These are phyloP conservation scores for Perca flavescens DNA, from an alignment of 2,113 vertebrate species.

Conservation along the genomic window DNA sequence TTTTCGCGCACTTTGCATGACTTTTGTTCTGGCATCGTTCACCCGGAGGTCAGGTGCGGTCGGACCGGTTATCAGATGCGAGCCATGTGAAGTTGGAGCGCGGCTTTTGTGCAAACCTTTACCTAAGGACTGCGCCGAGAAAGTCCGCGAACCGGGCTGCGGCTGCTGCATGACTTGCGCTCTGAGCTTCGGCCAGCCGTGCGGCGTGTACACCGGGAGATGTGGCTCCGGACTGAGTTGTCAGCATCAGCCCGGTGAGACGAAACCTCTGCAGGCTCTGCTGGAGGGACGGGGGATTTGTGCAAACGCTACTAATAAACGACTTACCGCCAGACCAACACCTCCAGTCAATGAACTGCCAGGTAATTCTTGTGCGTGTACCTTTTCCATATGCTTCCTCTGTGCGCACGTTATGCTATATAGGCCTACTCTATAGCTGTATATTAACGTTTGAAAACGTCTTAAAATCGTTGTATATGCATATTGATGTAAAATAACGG, in stretches of 20 bases:
- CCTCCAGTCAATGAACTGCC: constrained; percentile 71
- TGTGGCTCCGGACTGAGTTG: constrained; percentile 89
- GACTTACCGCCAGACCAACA: constrained; percentile 60
- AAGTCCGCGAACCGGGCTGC: constrained; percentile 92
- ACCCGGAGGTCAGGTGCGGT: constrained; percentile 76
- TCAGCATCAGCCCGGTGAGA: constrained; percentile 85
- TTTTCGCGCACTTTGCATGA: constrained; percentile 82
- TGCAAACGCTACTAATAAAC: constrained; percentile 79
- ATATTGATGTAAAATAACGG: neutral
- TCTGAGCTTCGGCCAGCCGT: constrained; percentile 84
- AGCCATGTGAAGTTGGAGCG: constrained; percentile 89
- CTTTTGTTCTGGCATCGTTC: constrained; percentile 78
- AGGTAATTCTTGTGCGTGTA: constrained; percentile 79
- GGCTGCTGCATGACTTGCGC: constrained; percentile 95
- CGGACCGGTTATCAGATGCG: constrained; percentile 91
- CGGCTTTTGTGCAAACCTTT: constrained; percentile 88
- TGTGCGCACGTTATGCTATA: neutral
- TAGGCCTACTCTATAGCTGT: no score
- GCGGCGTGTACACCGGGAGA: constrained; percentile 93
- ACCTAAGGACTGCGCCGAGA: constrained; percentile 86
- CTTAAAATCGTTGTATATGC: neutral
- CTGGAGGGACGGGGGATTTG: constrained; percentile 92
- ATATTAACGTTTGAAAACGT: neutral
- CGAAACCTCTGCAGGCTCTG: constrained; percentile 90
- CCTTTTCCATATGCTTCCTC: neutral